phyloP scores from a whole-genome alignment of 1,140 invertebrate genomes.

The Drosophila baimaii region DNA sequence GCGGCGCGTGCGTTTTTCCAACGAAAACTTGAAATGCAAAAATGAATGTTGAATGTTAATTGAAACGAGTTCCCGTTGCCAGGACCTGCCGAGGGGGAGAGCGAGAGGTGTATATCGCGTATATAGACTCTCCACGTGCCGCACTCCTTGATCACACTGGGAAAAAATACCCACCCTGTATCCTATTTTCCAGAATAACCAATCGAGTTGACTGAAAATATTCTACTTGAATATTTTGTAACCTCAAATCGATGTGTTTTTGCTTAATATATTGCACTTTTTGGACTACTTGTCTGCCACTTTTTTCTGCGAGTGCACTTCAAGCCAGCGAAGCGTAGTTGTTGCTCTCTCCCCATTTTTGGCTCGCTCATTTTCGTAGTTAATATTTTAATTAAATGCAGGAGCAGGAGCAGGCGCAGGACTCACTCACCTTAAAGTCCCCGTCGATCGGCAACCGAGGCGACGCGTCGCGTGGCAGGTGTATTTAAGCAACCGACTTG shows the following conservation, averaged over 20 bases:
- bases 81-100: constrained; percentile 35
- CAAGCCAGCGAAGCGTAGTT: constrained; percentile 33
- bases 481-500: constrained; percentile 69
- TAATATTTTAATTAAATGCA: constrained; percentile 84
- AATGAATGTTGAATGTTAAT: constrained; percentile 68
- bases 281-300: no score
- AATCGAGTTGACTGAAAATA: no score
- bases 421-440: constrained; percentile 21
- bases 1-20: constrained; percentile 57
- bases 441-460: constrained; percentile 12
- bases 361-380: constrained; percentile 71
- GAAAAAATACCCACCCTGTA: not conserved
- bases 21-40: constrained; percentile 76
- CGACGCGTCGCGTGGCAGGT: constrained; percentile 83
- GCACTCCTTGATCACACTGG: constrained; percentile 4
- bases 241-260: no score
- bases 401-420: constrained; percentile 50
- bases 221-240: no score
- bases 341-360: constrained; percentile 23
- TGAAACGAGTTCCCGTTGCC: constrained; percentile 72
- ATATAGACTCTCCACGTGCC: constrained; percentile 15
- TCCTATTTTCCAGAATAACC: no score
- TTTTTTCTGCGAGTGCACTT: constrained; percentile 1
- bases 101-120: not conserved
- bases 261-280: no score